Percentiles rank a stretch among this genome's conserved stretches.
Conservation (phyloP, 1,140 invertebrate species). For the Drosophila serrata region DNA sequence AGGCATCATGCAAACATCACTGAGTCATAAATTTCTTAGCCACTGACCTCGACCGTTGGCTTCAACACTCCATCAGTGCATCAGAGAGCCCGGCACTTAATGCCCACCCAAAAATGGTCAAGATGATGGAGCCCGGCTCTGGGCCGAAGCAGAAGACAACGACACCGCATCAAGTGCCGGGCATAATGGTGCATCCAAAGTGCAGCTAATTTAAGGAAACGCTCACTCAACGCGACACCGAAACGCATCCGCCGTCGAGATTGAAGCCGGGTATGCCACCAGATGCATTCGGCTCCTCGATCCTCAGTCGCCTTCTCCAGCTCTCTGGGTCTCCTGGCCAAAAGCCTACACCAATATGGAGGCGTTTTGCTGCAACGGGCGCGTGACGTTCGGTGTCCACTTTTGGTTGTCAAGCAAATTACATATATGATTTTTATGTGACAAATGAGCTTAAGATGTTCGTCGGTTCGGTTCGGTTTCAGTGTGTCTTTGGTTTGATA, state of each 20-base stretch:
- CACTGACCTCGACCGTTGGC: conserved; percentile 62
- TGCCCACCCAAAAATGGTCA: conserved; percentile 79
- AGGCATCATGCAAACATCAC: conserved; percentile 59
- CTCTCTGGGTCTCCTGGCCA: conserved; percentile 11
- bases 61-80: conserved; percentile 74
- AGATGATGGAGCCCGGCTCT: conserved; percentile 30
- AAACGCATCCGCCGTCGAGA: conserved; percentile 48
- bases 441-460: conserved; percentile 82
- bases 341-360: conserved; percentile 78
- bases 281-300: conserved; percentile 4
- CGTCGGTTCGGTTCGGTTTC: conserved; percentile 46
- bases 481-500: conserved; percentile 25
- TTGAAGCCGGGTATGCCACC: conserved; percentile 35
- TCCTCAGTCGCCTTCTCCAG: background rate
- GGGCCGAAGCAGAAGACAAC: conserved; percentile 11
- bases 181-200: conserved; percentile 70
- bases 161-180: conserved; percentile 48
- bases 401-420: conserved; percentile 83
- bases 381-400: conserved; percentile 76
- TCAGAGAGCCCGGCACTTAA: conserved; percentile 69
- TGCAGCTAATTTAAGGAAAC: conserved; percentile 83
- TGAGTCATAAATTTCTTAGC: conserved; percentile 60
- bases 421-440: conserved; percentile 84
- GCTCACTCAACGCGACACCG: conserved; percentile 62
- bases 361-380: conserved; percentile 73